These are phyloP conservation scores for Periplaneta americana DNA, from an alignment of 1,140 invertebrate genomes.

Conservation along the genomic window DNA sequence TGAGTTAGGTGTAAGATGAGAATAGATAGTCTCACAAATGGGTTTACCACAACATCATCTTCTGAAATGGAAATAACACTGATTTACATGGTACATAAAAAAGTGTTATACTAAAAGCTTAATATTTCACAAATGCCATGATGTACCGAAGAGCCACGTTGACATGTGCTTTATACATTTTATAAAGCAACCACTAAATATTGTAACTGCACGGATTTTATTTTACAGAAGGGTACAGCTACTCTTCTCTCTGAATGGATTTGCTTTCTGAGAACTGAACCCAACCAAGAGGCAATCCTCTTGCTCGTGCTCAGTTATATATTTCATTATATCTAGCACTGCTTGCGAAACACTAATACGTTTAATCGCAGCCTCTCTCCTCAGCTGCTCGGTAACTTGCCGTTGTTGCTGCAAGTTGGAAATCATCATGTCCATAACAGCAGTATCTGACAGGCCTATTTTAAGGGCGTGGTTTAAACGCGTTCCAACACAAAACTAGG, in stretches of 20 bases:
- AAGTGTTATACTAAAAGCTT: background rate
- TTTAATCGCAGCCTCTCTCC: constrained; percentile 85
- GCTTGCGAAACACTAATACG: constrained; percentile 83
- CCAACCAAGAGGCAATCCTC: constrained; percentile 94
- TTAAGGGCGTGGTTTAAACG: constrained; percentile 29
- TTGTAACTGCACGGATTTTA: background rate
- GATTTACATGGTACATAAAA: background rate
- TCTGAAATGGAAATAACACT: background rate
- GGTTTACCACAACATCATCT: background rate
- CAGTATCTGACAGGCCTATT: constrained; percentile 77
- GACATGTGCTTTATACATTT: background rate
- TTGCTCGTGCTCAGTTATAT: constrained; percentile 86
- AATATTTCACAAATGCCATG: background rate
- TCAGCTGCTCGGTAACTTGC: constrained; percentile 86
- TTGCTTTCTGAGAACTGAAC: constrained; percentile 93
- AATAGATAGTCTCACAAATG: background rate
- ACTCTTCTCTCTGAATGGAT: constrained; percentile 96
- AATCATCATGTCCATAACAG: constrained; percentile 87
- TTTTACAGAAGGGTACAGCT: constrained; percentile 62
- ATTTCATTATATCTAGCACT: constrained; percentile 90
- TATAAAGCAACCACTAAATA: background rate
- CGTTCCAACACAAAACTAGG: background rate
- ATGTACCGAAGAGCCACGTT: background rate
- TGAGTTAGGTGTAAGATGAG: background rate
- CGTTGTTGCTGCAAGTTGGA: constrained; percentile 87